A percentile compares a stretch with the other conserved stretches of the same genome.
phyloP scores from a whole-genome alignment of 2,797 vertebrate genomes.

The Gouania willdenowi region DNA sequence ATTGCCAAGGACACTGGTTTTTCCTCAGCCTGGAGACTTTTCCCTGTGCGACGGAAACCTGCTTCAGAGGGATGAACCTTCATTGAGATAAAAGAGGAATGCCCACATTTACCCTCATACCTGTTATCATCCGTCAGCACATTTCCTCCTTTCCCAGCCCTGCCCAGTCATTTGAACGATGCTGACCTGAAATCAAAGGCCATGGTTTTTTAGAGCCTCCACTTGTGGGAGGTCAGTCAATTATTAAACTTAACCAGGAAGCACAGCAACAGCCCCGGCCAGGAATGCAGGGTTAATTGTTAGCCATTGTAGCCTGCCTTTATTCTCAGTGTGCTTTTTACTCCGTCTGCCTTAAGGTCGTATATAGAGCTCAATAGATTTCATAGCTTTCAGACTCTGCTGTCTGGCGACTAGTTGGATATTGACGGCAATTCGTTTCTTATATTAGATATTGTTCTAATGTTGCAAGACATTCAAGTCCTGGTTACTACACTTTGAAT shows the following conservation, averaged over 20 bases:
- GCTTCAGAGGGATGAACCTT: conserved; percentile 28
- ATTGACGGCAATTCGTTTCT: conserved; percentile 27
- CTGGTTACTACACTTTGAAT: too few relatives aligned
- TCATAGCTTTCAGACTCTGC: conserved; percentile 21
- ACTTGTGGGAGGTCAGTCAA: conserved; percentile 62
- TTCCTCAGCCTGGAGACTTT: conserved; percentile 9
- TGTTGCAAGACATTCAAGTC: conserved; percentile 11
- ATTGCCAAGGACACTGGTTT: conserved; percentile 33
- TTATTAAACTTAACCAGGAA: conserved; percentile 69
- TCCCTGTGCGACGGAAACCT: conserved; percentile 30
- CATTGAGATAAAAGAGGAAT: conserved; percentile 33
- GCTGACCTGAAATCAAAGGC: conserved; percentile 51
- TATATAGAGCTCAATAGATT: conserved; percentile 26
- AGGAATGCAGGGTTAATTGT: conserved; percentile 72
- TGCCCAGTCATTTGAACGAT: conserved; percentile 51
- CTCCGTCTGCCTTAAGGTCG: conserved; percentile 35
- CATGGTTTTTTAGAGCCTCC: conserved; percentile 60
- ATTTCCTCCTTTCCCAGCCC: conserved; percentile 34
- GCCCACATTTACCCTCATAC: conserved; percentile 43
- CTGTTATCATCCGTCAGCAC: conserved; percentile 58
- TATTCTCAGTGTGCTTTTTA: conserved; percentile 38
- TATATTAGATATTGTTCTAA: conserved; percentile 29
- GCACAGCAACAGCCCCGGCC: conserved; percentile 47
- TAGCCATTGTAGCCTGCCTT: conserved; percentile 57
- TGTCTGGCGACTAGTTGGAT: conserved; percentile 22